Evolutionary conservation across 2,888 invertebrate species (phyloP).

Genomic region (Synergus itoensis): DNA sequence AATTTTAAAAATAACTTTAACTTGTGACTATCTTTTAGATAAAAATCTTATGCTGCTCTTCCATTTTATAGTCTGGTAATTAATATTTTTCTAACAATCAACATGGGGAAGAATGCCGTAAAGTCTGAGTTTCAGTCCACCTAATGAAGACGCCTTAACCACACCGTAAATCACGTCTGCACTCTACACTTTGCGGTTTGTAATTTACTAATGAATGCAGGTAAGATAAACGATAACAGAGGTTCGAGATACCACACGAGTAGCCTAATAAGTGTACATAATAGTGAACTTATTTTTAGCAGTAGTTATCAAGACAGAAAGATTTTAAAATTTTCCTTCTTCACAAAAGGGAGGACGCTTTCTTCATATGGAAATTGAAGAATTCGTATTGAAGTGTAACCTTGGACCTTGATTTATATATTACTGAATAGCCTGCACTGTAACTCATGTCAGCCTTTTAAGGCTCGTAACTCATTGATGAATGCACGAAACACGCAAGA

Average conservation of each 20-base stretch:
- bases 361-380: slow-evolving; percentile 25
- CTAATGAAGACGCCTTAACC: slow-evolving; percentile 36
- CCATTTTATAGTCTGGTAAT: background rate
- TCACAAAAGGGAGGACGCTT: slow-evolving; percentile 17
- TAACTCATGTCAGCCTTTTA: slow-evolving; percentile 41
- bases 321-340: background rate
- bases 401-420: slow-evolving; percentile 38
- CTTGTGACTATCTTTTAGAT: background rate
- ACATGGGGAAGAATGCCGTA: slow-evolving; percentile 11
- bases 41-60: background rate
- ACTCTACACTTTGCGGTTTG: slow-evolving; percentile 37
- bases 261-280: slow-evolving; percentile 23
- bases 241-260: slow-evolving; percentile 20
- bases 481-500: slow-evolving; percentile 31
- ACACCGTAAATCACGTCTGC: slow-evolving; percentile 34
- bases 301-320: background rate
- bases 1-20: too few relatives aligned
- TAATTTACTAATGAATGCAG: slow-evolving; percentile 29
- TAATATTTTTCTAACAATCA: background rate
- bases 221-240: slow-evolving; percentile 33
- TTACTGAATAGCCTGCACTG: slow-evolving; percentile 37
- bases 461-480: slow-evolving; percentile 36
- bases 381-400: slow-evolving; percentile 19
- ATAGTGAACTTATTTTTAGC: background rate
- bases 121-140: slow-evolving; percentile 15